Conservation (phyloP, 1,140 invertebrate genomes). For the Drosophila pandora region DNA sequence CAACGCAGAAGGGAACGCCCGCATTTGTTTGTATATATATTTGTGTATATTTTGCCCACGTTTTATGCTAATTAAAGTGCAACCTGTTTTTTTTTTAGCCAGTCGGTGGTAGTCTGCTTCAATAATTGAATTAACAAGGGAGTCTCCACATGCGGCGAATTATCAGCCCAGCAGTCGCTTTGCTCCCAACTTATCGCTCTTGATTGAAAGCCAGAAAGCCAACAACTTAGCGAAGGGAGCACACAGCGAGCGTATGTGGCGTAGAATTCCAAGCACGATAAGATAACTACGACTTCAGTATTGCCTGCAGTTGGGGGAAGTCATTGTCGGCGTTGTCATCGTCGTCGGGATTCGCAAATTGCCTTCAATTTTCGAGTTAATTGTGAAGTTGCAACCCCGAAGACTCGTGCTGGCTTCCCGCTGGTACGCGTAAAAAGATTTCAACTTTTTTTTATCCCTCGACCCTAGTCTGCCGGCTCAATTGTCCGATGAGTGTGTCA, state of each 20-base stretch:
- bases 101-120: slow-evolving; percentile 22
- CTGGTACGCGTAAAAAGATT: slow-evolving; percentile 42
- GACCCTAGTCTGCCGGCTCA: slow-evolving; percentile 36
- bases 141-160: slow-evolving; percentile 25
- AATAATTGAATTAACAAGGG: slow-evolving; percentile 68
- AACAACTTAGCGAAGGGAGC: slow-evolving; percentile 19
- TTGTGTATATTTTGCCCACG: slow-evolving; percentile 39
- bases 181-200: slow-evolving; percentile 55
- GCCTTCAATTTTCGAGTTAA: slow-evolving; percentile 55
- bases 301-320: slow-evolving; percentile 9
- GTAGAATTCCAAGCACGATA: slow-evolving; percentile 49
- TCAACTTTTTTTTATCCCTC: slow-evolving; percentile 49
- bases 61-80: slow-evolving; percentile 78
- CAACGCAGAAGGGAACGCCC: slow-evolving; percentile 21
- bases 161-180: slow-evolving; percentile 48
- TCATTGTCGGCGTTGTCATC: slow-evolving; percentile 6
- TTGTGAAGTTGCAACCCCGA: slow-evolving; percentile 70
- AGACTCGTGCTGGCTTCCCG: slow-evolving; percentile 44
- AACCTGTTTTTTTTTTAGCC: slow-evolving; percentile 59
- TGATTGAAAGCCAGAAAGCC: slow-evolving; percentile 53
- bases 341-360: slow-evolving; percentile 58
- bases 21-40: slow-evolving; percentile 32
- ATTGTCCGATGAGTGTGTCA: slow-evolving; percentile 50
- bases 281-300: slow-evolving; percentile 36
- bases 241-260: not conserved